phyloP scores from a whole-genome alignment of 1,140 invertebrate species.

The Lepidostoma basale region DNA sequence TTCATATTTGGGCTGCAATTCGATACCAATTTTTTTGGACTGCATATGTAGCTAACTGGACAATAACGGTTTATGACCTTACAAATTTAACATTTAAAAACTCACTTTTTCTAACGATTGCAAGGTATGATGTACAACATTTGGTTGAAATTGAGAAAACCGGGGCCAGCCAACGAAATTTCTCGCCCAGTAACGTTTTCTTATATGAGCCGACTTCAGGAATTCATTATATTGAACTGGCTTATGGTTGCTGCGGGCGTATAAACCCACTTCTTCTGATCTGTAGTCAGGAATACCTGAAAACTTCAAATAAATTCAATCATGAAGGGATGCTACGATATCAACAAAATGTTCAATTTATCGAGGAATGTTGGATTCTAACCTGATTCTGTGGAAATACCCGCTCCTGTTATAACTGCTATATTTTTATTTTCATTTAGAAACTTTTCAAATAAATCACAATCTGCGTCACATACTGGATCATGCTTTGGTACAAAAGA shows the following conservation, averaged over 20 bases:
- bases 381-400: conserved; percentile 92
- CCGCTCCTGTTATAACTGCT: conserved; percentile 87
- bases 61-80: too few species aligned
- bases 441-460: conserved; percentile 70
- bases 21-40: too few species aligned
- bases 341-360: neutral
- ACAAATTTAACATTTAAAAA: conserved; percentile 4
- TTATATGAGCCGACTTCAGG: conserved; percentile 68
- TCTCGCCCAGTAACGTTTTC: conserved; percentile 93
- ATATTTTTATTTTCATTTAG: conserved; percentile 66
- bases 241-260: conserved; percentile 79
- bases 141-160: conserved; percentile 73
- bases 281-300: conserved; percentile 93
- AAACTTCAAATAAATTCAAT: conserved; percentile 17
- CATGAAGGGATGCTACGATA: neutral
- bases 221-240: conserved; percentile 89
- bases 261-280: conserved; percentile 90
- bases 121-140: conserved; percentile 68
- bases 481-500: conserved; percentile 75
- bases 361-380: neutral
- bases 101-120: conserved; percentile 67
- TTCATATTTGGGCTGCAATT: too few species aligned
- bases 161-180: conserved; percentile 93
- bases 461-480: conserved; percentile 66
- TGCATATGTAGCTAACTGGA: too few species aligned